phyloP scores from a whole-genome alignment of 1,140 invertebrate genomes.

The Lepidurus packardi region DNA sequence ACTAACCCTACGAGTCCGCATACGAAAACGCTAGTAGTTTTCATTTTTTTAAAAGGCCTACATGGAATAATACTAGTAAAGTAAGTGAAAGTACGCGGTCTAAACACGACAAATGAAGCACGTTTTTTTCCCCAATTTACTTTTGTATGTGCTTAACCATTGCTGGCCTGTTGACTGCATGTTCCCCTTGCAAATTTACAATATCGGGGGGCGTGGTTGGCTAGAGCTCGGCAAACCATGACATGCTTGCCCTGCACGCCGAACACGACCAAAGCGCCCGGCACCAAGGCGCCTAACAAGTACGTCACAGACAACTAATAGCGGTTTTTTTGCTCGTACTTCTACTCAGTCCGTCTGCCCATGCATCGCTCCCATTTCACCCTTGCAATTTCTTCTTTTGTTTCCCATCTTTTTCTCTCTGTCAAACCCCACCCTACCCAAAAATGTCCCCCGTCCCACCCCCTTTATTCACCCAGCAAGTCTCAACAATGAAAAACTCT shows the following conservation, averaged over 20 bases:
- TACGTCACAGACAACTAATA: constrained; percentile 22
- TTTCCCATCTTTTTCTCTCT: neutral
- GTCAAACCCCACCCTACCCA: neutral
- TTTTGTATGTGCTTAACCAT: neutral
- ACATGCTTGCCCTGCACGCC: constrained; percentile 4
- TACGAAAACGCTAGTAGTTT: too few species aligned
- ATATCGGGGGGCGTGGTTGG: constrained; percentile 3
- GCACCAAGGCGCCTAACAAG: constrained; percentile 11
- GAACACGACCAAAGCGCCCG: constrained; percentile 7
- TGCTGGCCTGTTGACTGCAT: neutral
- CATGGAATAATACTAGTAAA: too few species aligned
- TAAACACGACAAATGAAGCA: too few species aligned
- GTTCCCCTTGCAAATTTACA: constrained; percentile 19
- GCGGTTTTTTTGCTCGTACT: neutral
- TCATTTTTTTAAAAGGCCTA: too few species aligned
- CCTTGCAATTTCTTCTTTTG: neutral
- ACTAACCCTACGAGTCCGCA: too few species aligned
- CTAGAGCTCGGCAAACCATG: neutral
- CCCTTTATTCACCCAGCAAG: neutral
- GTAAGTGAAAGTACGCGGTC: too few species aligned
- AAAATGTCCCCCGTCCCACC: neutral
- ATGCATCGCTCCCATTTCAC: constrained; percentile 15
- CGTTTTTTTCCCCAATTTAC: too few species aligned
- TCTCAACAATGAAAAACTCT: neutral
- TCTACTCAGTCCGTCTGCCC: neutral